Evolutionary conservation across 2,797 vertebrate species (phyloP), one percentile per base, ranked within the genome.

Genomic region (Clamator glandarius): DNA sequence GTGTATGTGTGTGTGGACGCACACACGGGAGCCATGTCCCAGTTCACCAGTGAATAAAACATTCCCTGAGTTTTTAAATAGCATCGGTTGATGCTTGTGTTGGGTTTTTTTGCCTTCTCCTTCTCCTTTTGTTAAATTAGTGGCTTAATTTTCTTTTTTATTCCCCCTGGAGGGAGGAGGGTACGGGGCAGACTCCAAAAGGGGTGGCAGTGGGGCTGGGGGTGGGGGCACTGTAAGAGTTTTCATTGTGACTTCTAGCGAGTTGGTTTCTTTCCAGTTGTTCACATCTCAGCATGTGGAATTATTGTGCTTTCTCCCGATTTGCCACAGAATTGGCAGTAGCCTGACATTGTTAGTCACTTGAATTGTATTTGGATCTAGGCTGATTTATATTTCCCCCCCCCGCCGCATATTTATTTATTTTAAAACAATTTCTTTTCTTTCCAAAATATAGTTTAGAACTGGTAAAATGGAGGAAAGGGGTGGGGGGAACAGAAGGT

Each of bases 181-280:
- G 50, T 80, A 35, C 58, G 54, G 50, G 54, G 36, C 33, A 80
- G 80, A 69, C 87, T 61, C 58, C 0, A 1, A 35, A 26, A 66
- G 44, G 85, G 86, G 9, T 83, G 95, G 90, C 92, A 78, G 61
- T 14, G 69, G 72, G 87, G 84, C 28, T 72, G 92, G 84, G 94
- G 87, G 73, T 83, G 93, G 91, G 89, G 87, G 93, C 63, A 61
- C 63, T 21, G 87, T 76, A 57, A 81, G 20, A 66, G 72, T 97
- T 95, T 62, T 90, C 93, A 75, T 96, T 95, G 96, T 94, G 96
- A 88, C 91, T 96, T 95, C 91, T 68, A 82, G 25, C 93, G 94
- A 91, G 94, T 90, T 96, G 95, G 95, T 92, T 90, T 90, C 92
- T 94, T 96, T 96, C 97, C 97, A 97, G 96, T 96, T 95, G 95